phyloP scores from a whole-genome alignment of 35 echinoderm and acorn worm species.

The Lytechinus pictus region DNA sequence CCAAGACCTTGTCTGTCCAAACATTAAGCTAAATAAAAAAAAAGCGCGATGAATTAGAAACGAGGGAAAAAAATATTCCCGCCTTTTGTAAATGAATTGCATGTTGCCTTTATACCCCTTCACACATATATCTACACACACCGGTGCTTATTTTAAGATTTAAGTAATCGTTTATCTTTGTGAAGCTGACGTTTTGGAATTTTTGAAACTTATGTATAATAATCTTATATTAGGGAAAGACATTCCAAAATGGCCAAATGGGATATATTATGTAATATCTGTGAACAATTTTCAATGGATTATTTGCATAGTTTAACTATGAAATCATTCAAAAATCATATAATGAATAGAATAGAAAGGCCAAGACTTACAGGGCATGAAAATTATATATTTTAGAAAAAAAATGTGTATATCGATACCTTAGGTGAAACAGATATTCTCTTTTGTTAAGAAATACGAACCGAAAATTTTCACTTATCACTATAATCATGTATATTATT shows the following conservation, averaged over 20 bases:
- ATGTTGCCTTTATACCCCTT: neutral
- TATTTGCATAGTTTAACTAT: too few relatives aligned
- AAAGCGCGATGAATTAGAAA: neutral
- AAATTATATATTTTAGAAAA: neutral
- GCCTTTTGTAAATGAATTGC: neutral
- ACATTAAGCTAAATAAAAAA: neutral
- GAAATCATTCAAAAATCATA: too few relatives aligned
- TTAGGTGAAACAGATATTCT: neutral
- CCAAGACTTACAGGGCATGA: neutral
- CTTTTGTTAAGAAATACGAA: neutral
- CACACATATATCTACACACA: neutral
- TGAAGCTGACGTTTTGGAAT: neutral
- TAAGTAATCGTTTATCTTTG: neutral
- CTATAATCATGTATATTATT: neutral
- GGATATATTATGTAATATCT: too few relatives aligned
- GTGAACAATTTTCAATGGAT: too few relatives aligned
- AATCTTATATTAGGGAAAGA: too few relatives aligned
- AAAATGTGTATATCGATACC: neutral
- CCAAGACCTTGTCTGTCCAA: slow-evolving; percentile 14
- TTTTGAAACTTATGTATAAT: neutral
- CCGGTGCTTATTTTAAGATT: neutral
- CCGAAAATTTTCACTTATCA: neutral
- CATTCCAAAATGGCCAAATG: too few relatives aligned
- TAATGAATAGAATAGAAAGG: too few relatives aligned
- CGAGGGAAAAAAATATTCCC: neutral